Conservation (phyloP, 2,113 vertebrate genomes). For the Phyllostomus hastatus region DNA sequence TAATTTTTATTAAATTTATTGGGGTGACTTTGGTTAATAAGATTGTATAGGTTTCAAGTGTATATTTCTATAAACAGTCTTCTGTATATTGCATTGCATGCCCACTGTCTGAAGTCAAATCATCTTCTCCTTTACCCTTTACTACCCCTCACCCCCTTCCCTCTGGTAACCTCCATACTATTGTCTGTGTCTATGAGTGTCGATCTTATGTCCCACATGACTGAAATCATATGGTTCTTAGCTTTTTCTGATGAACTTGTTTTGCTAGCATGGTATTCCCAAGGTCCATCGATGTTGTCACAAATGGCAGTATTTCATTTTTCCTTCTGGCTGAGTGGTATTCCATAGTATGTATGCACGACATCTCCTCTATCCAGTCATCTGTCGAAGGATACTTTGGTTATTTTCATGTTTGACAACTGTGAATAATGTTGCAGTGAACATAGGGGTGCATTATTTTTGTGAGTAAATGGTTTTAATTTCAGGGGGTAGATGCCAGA, state of each 20-base stretch:
- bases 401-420: not conserved
- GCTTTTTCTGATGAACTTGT: not conserved
- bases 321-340: not conserved
- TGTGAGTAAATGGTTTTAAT: not conserved
- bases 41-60: not conserved
- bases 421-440: not conserved
- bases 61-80: not conserved
- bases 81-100: not conserved
- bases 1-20: not conserved
- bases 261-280: not conserved
- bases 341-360: not conserved
- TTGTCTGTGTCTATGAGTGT: not conserved
- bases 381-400: not conserved
- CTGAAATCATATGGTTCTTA: not conserved
- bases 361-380: not conserved
- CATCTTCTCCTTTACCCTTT: not conserved
- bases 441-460: not conserved
- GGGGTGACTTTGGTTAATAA: not conserved
- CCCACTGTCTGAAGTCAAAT: not conserved
- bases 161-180: not conserved
- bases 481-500: not conserved
- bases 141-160: not conserved
- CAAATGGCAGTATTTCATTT: not conserved
- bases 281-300: not conserved
- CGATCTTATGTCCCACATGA: not conserved